phyloP scores from a whole-genome alignment of 2,888 invertebrate species.

The Elaeidobius kamerunicus region DNA sequence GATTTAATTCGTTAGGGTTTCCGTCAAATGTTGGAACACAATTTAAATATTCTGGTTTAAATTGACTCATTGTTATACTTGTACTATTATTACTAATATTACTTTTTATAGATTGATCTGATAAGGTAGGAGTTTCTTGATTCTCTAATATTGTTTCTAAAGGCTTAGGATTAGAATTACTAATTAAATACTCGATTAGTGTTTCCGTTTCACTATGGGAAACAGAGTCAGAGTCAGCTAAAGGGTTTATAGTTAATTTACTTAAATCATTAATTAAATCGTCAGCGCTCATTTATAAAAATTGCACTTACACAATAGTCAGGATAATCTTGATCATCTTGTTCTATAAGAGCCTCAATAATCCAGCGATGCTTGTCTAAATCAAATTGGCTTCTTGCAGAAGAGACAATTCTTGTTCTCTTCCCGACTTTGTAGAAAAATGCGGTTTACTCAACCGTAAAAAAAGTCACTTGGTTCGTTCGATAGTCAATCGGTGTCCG shows the following conservation, averaged over 20 bases:
- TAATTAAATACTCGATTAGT: too few species aligned
- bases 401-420: not conserved
- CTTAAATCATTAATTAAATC: not conserved
- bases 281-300: not conserved
- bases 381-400: not conserved
- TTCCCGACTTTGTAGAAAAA: too few species aligned
- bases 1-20: conserved; percentile 4
- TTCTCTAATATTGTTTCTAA: too few species aligned
- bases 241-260: not conserved
- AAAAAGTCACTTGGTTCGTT: too few species aligned
- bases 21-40: conserved; percentile 14
- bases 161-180: too few species aligned
- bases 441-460: too few species aligned
- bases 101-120: not conserved
- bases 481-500: too few species aligned
- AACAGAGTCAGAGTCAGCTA: not conserved
- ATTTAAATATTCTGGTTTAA: conserved; percentile 14
- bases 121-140: not conserved
- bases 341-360: too few species aligned
- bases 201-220: too few species aligned
- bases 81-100: not conserved
- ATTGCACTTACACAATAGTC: too few species aligned
- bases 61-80: not conserved
- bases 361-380: too few species aligned
- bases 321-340: too few species aligned